Conservation (phyloP, 2,113 vertebrate genomes). For the Lipotes vexillifer region DNA sequence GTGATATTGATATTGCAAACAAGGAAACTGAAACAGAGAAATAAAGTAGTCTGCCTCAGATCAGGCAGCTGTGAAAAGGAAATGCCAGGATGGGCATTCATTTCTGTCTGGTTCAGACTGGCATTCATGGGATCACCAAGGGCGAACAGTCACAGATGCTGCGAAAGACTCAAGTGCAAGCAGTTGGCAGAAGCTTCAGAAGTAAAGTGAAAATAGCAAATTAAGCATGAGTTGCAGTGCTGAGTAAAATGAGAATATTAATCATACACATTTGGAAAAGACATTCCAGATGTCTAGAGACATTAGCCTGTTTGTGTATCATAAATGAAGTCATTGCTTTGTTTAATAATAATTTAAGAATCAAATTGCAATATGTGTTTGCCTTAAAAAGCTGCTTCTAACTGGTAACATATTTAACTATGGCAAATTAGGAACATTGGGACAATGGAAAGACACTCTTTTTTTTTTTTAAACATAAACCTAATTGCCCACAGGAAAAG, state of each 20-base stretch:
- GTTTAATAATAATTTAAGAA: conserved; percentile 43
- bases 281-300: conserved; percentile 27
- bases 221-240: background rate
- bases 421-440: background rate
- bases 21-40: background rate
- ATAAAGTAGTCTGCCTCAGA: background rate
- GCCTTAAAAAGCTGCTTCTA: background rate
- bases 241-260: conserved; percentile 40
- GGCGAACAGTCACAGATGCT: background rate
- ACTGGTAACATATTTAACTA: background rate
- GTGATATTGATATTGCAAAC: background rate
- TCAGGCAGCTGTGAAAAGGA: background rate
- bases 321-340: conserved; percentile 35
- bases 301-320: conserved; percentile 33
- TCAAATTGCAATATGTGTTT: conserved; percentile 12
- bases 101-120: background rate
- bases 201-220: background rate
- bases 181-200: background rate
- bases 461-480: background rate
- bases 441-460: background rate
- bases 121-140: background rate
- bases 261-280: conserved; percentile 41
- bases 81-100: background rate
- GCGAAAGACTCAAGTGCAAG: background rate
- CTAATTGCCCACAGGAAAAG: background rate